Evolutionary conservation across 2,797 vertebrate species (phyloP), one percentile per base, ranked within the genome.

Genomic region (Microhierax caerulescens): DNA sequence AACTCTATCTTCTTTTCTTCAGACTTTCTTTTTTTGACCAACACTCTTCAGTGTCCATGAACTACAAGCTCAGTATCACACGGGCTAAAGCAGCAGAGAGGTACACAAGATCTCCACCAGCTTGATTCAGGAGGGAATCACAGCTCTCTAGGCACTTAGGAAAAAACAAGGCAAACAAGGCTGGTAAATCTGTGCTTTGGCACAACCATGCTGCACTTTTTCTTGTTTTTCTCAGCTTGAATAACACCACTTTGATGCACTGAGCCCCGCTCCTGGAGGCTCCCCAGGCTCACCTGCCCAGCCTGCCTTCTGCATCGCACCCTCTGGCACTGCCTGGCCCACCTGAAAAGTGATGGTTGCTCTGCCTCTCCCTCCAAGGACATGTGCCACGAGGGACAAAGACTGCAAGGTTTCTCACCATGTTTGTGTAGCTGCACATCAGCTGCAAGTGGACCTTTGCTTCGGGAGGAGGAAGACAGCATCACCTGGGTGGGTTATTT

Each of bases 331-430:
- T 50, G 28, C 64, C 56, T 61, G 17, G 8, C 32, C 57, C 21
- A 14, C 30, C 8, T 60, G 51, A 54, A 37, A 83, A 59, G 13
- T 54, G 57, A 9, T 0, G 0, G 34, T 50, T 9, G 12, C 11
- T 78, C 51, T 79, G 27, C 78, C 28, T 73, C 34, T 57, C 9
- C 19, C 17, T 18, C 5, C 1, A 1, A 34, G 45, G 48, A 30
- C 13, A 7, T 8, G 39, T 5, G 22, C 41, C 67, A 59, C 3
- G 4, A 65, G 20, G 41, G 41, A 65, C 45, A 54, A 51, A 81
- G 34, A 82, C 45, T 67, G 6, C 6, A 9, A 36, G 3, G 32
- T 67, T 77, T 90, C 32, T 85, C 45, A 18, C 32, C 30, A 17
- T 9, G n/a, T 27, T 76, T 32, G 18, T 17, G 13, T 20, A 32